A percentile compares a stretch with the other conserved stretches of the same genome.
Evolutionary conservation across 2,888 invertebrate species (phyloP).

Genomic region (Yponomeuta sedellus): DNA sequence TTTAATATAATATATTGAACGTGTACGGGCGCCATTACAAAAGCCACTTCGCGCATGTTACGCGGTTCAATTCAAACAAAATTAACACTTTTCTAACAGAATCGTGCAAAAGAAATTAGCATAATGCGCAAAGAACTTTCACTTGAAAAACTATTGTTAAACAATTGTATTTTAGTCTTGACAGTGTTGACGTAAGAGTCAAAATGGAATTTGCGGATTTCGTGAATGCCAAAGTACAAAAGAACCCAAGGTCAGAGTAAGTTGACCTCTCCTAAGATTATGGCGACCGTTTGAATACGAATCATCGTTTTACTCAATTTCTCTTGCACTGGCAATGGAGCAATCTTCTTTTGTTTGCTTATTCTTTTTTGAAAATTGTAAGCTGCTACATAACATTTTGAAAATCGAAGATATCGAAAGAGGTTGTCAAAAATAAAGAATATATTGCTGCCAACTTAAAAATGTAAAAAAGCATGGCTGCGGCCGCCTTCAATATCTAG

Average conservation of each 20-base stretch:
- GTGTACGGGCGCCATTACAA: constrained; percentile 24
- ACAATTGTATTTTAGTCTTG: not conserved
- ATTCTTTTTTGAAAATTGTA: too few relatives aligned
- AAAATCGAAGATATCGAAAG: too few relatives aligned
- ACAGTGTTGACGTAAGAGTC: not conserved
- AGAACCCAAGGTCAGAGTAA: not conserved
- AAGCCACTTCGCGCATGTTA: constrained; percentile 43
- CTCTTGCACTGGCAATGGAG: not conserved
- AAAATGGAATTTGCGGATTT: not conserved
- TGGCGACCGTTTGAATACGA: not conserved
- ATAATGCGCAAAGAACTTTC: constrained; percentile 55
- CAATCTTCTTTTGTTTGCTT: too few relatives aligned
- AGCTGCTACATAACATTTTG: too few relatives aligned
- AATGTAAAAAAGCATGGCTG: too few relatives aligned
- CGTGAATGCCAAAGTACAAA: not conserved
- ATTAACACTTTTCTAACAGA: constrained; percentile 45
- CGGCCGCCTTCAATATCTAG: not conserved
- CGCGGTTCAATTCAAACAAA: constrained; percentile 34
- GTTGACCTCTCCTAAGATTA: not conserved
- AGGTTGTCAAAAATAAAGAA: too few relatives aligned
- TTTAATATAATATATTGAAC: not conserved
- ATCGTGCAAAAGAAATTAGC: constrained; percentile 48
- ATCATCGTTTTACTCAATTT: not conserved
- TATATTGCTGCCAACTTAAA: too few relatives aligned
- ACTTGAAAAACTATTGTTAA: constrained; percentile 34